phyloP scores from a whole-genome alignment of 2,113 vertebrate species.

The Callipepla californica region DNA sequence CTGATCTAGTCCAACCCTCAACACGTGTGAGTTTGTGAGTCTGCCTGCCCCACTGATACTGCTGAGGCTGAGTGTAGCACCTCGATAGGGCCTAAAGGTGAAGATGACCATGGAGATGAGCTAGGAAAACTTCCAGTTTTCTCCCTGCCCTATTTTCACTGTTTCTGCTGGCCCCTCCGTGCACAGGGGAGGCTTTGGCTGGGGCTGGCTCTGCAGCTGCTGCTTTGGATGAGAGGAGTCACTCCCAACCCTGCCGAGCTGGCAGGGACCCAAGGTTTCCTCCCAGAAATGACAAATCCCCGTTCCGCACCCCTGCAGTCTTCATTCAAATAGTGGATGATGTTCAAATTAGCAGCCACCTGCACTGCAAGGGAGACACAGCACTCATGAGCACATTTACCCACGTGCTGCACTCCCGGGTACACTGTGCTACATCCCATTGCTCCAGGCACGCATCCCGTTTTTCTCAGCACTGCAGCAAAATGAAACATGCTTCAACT shows the following conservation, averaged over 20 bases:
- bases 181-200: slow-evolving; percentile 7
- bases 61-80: neutral
- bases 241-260: slow-evolving; percentile 1
- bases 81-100: neutral
- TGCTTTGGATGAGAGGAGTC: slow-evolving; percentile 11
- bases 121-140: neutral
- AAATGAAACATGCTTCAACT: neutral
- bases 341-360: slow-evolving; percentile 54
- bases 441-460: neutral
- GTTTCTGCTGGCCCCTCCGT: neutral
- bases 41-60: neutral
- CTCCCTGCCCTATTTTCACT: neutral
- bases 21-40: rapidly evolving
- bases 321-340: neutral
- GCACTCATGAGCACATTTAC: neutral
- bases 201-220: slow-evolving; percentile 36
- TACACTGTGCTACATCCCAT: neutral
- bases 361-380: slow-evolving; percentile 14
- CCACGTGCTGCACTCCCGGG: neutral
- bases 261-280: slow-evolving; percentile 43
- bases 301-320: slow-evolving; percentile 37
- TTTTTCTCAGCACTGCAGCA: neutral
- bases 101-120: neutral
- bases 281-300: slow-evolving; percentile 55
- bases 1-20: too few species aligned